Percentiles rank a stretch among this genome's conserved stretches.
Conservation (phyloP, 2,113 vertebrate species). For the Lepisosteus oculatus region DNA sequence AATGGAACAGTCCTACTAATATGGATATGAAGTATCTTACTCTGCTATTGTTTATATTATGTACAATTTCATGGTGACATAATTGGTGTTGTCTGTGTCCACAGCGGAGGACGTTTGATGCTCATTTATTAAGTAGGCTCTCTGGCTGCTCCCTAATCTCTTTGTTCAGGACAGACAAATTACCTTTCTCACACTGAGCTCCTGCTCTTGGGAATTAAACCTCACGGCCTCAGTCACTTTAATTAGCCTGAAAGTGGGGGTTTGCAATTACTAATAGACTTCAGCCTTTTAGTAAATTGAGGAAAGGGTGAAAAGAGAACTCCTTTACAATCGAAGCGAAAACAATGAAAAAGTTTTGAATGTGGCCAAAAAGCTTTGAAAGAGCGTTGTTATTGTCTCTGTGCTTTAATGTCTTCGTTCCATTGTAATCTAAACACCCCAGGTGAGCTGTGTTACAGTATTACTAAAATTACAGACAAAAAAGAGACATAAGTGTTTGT, state of each 20-base stretch:
- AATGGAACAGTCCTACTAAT: conserved; percentile 35
- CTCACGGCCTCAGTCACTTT: conserved; percentile 91
- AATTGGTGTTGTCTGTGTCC: conserved; percentile 83
- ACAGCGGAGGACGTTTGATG: conserved; percentile 82
- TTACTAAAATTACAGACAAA: conserved; percentile 53
- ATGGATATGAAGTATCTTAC: conserved; percentile 33
- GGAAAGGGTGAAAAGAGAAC: conserved; percentile 52
- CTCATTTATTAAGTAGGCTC: conserved; percentile 95
- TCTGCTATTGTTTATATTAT: conserved; percentile 55
- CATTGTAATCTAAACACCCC: conserved; percentile 48
- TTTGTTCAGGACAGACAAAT: conserved; percentile 99
- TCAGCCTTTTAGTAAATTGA: conserved; percentile 85
- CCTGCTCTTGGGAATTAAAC: conserved; percentile 90
- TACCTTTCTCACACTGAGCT: conserved; percentile 93
- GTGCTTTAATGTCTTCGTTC: conserved; percentile 44
- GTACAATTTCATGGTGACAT: conserved; percentile 62
- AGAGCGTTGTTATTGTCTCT: conserved; percentile 48
- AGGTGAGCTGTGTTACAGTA: conserved; percentile 46
- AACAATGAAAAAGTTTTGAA: too few relatives aligned
- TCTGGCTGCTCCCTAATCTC: conserved; percentile 86
- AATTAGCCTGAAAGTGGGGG: conserved; percentile 96
- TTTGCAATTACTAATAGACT: conserved; percentile 92
- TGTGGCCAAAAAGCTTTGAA: conserved; percentile 17
- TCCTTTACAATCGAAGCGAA: too few relatives aligned
- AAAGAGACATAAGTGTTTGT: conserved; percentile 66